phyloP scores from a whole-genome alignment of 2,888 invertebrate species.

The Colostygia pectinataria region DNA sequence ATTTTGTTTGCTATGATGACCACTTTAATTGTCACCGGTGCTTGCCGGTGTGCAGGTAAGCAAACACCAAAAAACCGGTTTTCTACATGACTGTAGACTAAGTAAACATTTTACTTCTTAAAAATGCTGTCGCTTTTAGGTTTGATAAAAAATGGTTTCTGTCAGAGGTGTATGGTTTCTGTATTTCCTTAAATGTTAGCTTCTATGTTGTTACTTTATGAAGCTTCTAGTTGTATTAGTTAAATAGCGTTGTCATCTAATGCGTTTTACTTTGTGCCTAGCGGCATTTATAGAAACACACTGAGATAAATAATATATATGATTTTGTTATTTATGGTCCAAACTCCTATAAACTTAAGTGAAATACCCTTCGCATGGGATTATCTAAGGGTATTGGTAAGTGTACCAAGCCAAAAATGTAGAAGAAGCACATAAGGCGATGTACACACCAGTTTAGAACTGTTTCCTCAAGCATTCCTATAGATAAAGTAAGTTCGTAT shows the following conservation, averaged over 20 bases:
- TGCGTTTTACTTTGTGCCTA: conserved; percentile 41
- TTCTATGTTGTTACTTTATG: not conserved
- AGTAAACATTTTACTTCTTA: not conserved
- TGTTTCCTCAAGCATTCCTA: no score
- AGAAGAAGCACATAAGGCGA: no score
- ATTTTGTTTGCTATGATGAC: no score
- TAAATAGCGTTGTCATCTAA: conserved; percentile 35
- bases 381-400: no score
- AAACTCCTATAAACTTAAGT: not conserved
- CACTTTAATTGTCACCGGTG: no score
- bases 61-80: no score
- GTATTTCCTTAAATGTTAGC: not conserved
- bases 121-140: conserved; percentile 14
- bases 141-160: not conserved
- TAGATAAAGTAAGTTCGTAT: no score
- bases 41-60: no score
- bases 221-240: conserved; percentile 22
- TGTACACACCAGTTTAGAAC: no score
- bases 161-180: not conserved
- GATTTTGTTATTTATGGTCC: not conserved
- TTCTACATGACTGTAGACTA: not conserved
- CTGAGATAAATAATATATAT: conserved; percentile 8
- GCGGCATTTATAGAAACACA: conserved; percentile 37
- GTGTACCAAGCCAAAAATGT: no score
- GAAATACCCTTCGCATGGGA: no score